A percentile compares a stretch with the other conserved stretches of the same genome.
phyloP scores from a whole-genome alignment of 2,113 vertebrate species.

The Nothobranchius furzeri region DNA sequence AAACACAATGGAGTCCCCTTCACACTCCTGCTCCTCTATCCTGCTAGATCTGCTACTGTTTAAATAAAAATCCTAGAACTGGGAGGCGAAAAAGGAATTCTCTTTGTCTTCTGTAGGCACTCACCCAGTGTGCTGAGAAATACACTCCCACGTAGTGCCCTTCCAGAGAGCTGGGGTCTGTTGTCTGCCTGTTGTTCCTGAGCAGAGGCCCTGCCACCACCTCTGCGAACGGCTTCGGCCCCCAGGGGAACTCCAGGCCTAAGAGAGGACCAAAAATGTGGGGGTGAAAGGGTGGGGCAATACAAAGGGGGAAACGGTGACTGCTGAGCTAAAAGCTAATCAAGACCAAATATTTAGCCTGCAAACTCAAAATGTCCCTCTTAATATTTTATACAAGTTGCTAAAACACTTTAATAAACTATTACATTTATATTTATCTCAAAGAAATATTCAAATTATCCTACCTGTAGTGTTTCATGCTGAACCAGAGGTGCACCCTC shows the following conservation, averaged over 20 bases:
- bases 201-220: constrained; percentile 93
- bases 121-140: constrained; percentile 99
- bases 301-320: neutral
- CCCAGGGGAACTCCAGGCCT: constrained; percentile 99
- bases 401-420: no score
- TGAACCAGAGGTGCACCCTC: no score
- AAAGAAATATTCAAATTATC: no score
- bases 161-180: constrained; percentile 91
- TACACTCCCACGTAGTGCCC: constrained; percentile 94
- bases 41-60: constrained; percentile 37
- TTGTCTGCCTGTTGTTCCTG: constrained; percentile 87
- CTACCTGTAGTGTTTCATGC: no score
- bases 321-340: neutral
- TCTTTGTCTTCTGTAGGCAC: constrained; percentile 55
- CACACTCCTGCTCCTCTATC: constrained; percentile 32
- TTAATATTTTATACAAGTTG: no score
- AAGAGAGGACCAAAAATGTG: constrained; percentile 18
- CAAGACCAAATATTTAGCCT: no score
- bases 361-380: no score
- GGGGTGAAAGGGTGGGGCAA: constrained; percentile 2
- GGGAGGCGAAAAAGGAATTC: constrained; percentile 1
- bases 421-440: no score
- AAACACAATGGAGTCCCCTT: constrained; percentile 45
- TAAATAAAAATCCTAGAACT: constrained; percentile 2
- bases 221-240: constrained; percentile 97